A percentile compares a stretch with the other conserved stretches of the same genome.
Evolutionary conservation across 2,888 invertebrate species (phyloP).

Genomic region (Dynastes grantii): DNA sequence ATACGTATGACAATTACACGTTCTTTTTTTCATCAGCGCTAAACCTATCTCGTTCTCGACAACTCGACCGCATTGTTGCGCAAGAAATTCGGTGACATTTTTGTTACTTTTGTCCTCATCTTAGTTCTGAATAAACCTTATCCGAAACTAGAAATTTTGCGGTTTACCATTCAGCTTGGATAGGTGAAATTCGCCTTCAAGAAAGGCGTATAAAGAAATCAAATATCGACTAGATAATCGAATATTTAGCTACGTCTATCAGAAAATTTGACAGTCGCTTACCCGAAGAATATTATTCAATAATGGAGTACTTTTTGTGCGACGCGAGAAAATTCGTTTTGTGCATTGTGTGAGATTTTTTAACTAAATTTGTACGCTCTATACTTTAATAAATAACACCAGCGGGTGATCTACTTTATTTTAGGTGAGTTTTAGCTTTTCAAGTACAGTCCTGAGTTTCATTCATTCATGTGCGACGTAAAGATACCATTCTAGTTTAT

Average conservation of each 20-base stretch:
- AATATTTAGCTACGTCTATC: conserved; percentile 29
- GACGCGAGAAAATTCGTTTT: neutral
- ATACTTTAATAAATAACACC: too few species aligned
- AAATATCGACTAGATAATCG: conserved; percentile 2
- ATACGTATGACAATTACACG: conserved; percentile 6
- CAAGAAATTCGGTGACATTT: conserved; percentile 9
- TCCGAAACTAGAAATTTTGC: conserved; percentile 13
- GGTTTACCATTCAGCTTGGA: conserved; percentile 5
- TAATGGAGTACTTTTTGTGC: neutral
- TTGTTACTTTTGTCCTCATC: neutral
- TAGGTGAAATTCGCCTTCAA: conserved; percentile 27
- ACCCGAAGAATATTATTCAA: neutral
- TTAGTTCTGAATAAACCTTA: neutral
- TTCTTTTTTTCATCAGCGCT: neutral
- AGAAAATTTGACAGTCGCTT: conserved; percentile 10
- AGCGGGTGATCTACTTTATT: too few species aligned
- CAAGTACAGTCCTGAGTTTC: too few species aligned
- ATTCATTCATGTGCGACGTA: conserved; percentile 3
- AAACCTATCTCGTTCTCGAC: too few species aligned
- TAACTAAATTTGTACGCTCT: too few species aligned
- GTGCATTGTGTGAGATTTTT: neutral
- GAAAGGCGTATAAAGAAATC: conserved; percentile 5
- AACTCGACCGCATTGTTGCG: neutral
- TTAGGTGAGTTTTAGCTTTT: too few species aligned
- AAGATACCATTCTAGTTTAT: conserved; percentile 7